Evolutionary conservation across 2,888 invertebrate species (phyloP).

Genomic region (Rhingia campestris): DNA sequence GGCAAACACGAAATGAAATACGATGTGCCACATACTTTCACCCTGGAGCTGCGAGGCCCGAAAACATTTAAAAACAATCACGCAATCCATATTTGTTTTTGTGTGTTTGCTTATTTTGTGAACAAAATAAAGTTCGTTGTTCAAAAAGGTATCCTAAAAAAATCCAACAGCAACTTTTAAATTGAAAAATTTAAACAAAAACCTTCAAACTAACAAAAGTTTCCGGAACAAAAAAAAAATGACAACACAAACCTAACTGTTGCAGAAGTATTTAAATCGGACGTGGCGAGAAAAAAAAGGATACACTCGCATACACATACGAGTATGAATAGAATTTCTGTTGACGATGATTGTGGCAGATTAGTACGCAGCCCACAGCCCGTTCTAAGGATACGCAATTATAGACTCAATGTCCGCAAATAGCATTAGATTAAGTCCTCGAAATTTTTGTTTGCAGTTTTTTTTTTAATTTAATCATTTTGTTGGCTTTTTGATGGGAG

Average conservation of each 20-base stretch:
- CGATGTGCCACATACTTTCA: constrained; percentile 8
- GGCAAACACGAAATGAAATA: constrained; percentile 55
- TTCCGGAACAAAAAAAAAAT: constrained; percentile 8
- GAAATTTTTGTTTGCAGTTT: constrained; percentile 10
- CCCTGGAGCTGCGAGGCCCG: neutral
- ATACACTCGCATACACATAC: neutral
- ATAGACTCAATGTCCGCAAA: constrained; percentile 14
- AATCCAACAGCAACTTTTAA: constrained; percentile 45
- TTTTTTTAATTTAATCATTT: constrained; percentile 5
- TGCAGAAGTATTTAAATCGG: constrained; percentile 43
- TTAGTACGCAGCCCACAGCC: constrained; percentile 1
- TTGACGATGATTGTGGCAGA: constrained; percentile 13
- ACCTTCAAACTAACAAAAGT: constrained; percentile 42
- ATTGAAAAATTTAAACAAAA: constrained; percentile 66
- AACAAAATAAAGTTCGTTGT: constrained; percentile 49
- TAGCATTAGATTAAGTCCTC: constrained; percentile 32
- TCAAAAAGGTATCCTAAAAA: constrained; percentile 29
- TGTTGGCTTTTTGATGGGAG: neutral
- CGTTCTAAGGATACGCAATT: constrained; percentile 5
- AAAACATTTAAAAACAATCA: constrained; percentile 65
- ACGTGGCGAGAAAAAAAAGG: neutral
- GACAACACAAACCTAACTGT: constrained; percentile 48
- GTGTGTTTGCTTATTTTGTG: constrained; percentile 6
- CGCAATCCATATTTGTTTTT: constrained; percentile 45
- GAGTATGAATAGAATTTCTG: neutral